phyloP scores from a whole-genome alignment of 2,797 vertebrate genomes.

The Erethizon dorsatum region DNA sequence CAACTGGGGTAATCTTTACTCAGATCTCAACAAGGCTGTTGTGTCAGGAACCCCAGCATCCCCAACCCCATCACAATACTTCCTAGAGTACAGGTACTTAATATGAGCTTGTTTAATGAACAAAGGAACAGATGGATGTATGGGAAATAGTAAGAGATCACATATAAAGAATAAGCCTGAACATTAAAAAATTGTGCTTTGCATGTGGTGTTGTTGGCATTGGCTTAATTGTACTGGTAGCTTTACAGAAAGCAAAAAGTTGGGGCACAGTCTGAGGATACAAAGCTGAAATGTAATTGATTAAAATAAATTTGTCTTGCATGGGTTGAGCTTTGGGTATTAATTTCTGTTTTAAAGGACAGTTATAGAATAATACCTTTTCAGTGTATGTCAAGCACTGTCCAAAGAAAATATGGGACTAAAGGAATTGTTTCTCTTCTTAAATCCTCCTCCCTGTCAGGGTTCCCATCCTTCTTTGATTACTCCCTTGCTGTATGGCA shows the following conservation, averaged over 20 bases:
- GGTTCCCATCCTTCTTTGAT: background rate
- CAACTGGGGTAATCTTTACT: background rate
- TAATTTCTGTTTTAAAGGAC: background rate
- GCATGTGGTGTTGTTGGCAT: too few relatives aligned
- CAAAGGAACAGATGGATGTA: background rate
- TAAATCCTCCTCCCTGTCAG: background rate
- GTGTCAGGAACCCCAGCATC: background rate
- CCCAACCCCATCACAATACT: accelerated
- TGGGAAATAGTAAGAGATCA: background rate
- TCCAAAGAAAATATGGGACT: background rate
- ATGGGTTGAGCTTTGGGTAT: background rate
- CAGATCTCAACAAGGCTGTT: background rate
- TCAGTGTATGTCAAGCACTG: background rate
- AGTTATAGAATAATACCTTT: background rate
- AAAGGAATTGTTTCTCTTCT: background rate
- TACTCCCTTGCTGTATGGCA: background rate
- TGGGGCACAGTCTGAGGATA: background rate
- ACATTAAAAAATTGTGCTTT: background rate
- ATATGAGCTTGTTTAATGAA: background rate
- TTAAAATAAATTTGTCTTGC: background rate
- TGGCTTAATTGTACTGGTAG: background rate
- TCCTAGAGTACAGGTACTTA: background rate
- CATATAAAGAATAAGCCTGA: background rate
- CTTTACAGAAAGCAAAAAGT: background rate
- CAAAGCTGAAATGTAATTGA: background rate